Conservation (phyloP, 2,888 invertebrate species). For the Coremacera marginata region DNA sequence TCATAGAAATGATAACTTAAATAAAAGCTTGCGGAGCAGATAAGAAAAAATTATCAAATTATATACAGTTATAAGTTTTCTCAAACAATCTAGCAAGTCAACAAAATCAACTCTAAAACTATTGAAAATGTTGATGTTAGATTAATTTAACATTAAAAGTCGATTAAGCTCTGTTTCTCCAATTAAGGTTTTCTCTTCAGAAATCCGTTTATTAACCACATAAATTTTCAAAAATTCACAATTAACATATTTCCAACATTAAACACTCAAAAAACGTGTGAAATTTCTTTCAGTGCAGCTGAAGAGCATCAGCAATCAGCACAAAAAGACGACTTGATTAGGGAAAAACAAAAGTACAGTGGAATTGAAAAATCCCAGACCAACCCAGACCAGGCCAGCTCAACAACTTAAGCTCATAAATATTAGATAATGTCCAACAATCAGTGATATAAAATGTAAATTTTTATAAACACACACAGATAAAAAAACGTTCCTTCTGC, state of each 20-base stretch:
- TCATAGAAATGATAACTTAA: not conserved
- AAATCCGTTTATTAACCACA: not conserved
- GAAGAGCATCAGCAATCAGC: not conserved
- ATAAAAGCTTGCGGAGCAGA: too few species aligned
- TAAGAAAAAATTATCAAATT: not conserved
- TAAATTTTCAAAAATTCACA: not conserved
- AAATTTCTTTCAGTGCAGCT: not conserved
- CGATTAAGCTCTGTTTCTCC: too few species aligned
- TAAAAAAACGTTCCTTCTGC: not conserved
- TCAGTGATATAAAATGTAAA: slow-evolving; percentile 22
- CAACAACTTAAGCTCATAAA: slow-evolving; percentile 2
- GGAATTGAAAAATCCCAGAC: not conserved
- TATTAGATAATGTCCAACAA: slow-evolving; percentile 15
- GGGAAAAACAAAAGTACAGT: not conserved
- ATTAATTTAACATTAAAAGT: too few species aligned
- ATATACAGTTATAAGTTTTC: too few species aligned
- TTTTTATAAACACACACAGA: not conserved
- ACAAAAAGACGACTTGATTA: not conserved
- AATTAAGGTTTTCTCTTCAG: not conserved
- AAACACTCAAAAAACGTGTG: not conserved
- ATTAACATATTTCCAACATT: not conserved
- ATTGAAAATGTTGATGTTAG: not conserved
- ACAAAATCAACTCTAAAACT: not conserved
- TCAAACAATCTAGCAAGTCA: too few species aligned
- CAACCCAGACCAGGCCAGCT: too few species aligned